Evolutionary conservation across 1,140 invertebrate species (phyloP), one percentile per base, ranked within the genome.

Genomic region (Panulirus ornatus): DNA sequence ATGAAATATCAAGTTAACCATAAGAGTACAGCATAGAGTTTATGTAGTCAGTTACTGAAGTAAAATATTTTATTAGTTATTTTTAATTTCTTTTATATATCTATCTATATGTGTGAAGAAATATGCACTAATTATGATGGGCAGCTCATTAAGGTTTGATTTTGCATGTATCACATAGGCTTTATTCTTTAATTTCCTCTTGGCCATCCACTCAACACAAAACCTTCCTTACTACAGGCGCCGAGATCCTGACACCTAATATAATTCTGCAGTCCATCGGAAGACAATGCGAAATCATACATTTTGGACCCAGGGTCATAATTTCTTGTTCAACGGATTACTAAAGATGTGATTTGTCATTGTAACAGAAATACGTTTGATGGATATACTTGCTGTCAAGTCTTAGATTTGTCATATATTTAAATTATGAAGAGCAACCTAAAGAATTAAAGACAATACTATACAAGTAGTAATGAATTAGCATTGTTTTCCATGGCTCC

Each of bases 171-270:
- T 58, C 34, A 47, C 34, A 51, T 47, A 79, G 16, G 58, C 19
- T 40, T 63, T 38, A 11, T 66, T 42, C 40, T 38, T 44, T 8
- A 47, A 54, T 54, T 40, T 22, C 40, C 2, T 82, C 51, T 83
- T 83, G 40, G 81, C 51, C 34, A 63, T 27, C 30, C 30, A 83
- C 81, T 83, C 58, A 63, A 83, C 51, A 63, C 44, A 36, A 58
- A 38, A 36, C 40, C 81, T 38, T 58, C 47, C 75, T 83, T 66
- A 54, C 51, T 66, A 27, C 81, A 83, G 81, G 58, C 81, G 81
- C 81, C 54, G 81, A 70, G 81, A 83, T 40, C 54, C 54, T 83
- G 81, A 63, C 81, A 30, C 27, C 81, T 83, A 83, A 83, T 40
- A 27, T 36, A 58, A 40, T 40, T 58, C 38, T 36, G 42, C 40